Conservation (phyloP, 2,888 invertebrate species). For the Amphipyra berbera region DNA sequence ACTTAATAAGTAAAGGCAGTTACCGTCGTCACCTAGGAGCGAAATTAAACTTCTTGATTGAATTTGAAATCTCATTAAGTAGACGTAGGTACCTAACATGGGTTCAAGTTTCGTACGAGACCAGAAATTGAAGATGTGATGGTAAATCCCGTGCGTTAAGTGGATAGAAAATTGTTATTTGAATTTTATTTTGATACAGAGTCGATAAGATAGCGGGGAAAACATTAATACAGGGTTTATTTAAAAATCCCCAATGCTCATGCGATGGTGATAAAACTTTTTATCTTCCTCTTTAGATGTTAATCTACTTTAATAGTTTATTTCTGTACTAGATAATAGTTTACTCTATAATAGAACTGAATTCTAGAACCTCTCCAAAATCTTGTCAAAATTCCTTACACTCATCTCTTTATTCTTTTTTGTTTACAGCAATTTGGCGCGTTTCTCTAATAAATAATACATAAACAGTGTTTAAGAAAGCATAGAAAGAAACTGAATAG, state of each 20-base stretch:
- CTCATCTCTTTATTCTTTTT: not conserved
- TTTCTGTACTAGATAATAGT: too few species aligned
- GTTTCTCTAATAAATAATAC: constrained; percentile 13
- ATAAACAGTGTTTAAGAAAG: constrained; percentile 9
- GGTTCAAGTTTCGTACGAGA: constrained; percentile 18
- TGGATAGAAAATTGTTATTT: constrained; percentile 7
- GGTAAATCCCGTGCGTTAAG: constrained; percentile 11
- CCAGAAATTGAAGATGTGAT: constrained; percentile 16
- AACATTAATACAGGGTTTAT: too few species aligned
- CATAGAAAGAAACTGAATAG: not conserved
- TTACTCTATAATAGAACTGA: too few species aligned
- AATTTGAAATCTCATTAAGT: constrained; percentile 65
- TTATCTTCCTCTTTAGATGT: too few species aligned
- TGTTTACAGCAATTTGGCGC: not conserved
- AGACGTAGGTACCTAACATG: constrained; percentile 18
- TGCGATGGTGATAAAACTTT: too few species aligned
- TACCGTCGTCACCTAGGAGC: constrained; percentile 44
- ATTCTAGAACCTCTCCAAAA: not conserved
- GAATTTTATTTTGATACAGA: constrained; percentile 5
- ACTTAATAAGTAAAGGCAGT: constrained; percentile 54
- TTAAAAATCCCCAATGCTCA: too few species aligned
- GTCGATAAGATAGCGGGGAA: too few species aligned
- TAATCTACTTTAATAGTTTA: too few species aligned
- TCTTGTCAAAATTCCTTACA: constrained; percentile 3
- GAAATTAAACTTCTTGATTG: constrained; percentile 63